Conservation (phyloP, 2,113 vertebrate species). For the Perca schrenkii region DNA sequence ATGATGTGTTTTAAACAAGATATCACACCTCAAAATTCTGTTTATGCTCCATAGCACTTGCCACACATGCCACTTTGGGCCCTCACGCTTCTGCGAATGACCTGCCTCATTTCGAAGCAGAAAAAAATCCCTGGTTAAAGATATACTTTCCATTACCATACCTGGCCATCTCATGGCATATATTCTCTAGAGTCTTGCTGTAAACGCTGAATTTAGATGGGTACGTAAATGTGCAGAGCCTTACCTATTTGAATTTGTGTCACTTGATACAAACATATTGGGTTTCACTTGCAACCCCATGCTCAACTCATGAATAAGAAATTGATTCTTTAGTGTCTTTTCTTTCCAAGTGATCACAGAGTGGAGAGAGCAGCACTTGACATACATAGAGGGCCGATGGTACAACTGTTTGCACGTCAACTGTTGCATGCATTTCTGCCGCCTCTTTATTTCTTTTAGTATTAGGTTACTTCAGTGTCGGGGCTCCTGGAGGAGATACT, state of each 20-base stretch:
- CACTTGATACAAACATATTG: conserved; percentile 76
- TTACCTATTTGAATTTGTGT: conserved; percentile 50
- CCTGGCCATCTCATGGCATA: neutral
- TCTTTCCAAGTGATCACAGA: conserved; percentile 62
- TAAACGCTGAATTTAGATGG: conserved; percentile 32
- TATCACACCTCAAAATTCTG: neutral
- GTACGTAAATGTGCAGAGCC: conserved; percentile 46
- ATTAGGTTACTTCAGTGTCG: conserved; percentile 15
- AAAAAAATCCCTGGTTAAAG: neutral
- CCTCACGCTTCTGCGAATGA: neutral
- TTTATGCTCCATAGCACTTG: neutral
- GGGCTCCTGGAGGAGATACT: neutral
- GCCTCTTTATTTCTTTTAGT: conserved; percentile 22
- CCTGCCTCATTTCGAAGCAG: neutral
- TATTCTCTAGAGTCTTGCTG: neutral
- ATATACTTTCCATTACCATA: neutral
- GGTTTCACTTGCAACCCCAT: conserved; percentile 67
- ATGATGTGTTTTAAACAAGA: neutral
- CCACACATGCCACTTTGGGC: too few relatives aligned
- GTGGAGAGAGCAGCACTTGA: conserved; percentile 35
- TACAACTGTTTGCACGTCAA: conserved; percentile 6
- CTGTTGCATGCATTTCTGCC: neutral
- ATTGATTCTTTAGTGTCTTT: conserved; percentile 73
- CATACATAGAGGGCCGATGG: conserved; percentile 2
- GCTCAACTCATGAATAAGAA: conserved; percentile 82